Evolutionary conservation across 2,888 invertebrate species (phyloP).

Genomic region (Nezara viridula): DNA sequence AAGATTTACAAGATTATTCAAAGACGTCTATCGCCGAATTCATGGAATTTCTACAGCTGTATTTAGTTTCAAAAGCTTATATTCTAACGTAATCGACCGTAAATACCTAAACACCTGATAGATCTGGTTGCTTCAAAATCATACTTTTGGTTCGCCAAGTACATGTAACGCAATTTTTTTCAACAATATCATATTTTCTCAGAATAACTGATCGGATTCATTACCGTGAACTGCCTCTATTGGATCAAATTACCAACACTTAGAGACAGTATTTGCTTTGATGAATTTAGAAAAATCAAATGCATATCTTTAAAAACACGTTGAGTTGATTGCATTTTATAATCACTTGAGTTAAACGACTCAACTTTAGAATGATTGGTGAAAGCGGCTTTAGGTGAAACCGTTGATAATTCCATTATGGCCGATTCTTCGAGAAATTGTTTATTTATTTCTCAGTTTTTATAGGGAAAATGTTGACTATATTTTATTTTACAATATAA

Average conservation of each 20-base stretch:
- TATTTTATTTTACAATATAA: neutral
- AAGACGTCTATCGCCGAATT: too few species aligned
- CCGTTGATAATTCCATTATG: constrained; percentile 1
- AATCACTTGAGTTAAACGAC: neutral
- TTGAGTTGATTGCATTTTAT: neutral
- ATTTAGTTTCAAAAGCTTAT: too few species aligned
- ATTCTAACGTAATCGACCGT: too few species aligned
- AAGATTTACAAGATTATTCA: too few species aligned
- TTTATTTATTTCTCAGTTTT: neutral
- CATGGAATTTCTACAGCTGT: too few species aligned
- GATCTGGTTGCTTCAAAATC: too few species aligned
- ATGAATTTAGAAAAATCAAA: neutral
- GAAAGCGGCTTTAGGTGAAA: neutral
- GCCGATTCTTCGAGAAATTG: neutral
- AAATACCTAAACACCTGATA: too few species aligned
- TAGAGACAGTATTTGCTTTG: neutral
- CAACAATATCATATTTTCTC: too few species aligned
- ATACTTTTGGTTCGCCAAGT: too few species aligned
- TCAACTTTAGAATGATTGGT: neutral
- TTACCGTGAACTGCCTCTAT: neutral
- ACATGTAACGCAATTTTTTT: too few species aligned
- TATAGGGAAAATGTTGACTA: neutral
- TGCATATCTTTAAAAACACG: neutral
- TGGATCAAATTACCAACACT: neutral
- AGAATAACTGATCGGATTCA: too few species aligned